These are phyloP conservation scores for Adelphocoris suturalis DNA, from an alignment of 2,888 invertebrate genomes.

Conservation along the genomic window DNA sequence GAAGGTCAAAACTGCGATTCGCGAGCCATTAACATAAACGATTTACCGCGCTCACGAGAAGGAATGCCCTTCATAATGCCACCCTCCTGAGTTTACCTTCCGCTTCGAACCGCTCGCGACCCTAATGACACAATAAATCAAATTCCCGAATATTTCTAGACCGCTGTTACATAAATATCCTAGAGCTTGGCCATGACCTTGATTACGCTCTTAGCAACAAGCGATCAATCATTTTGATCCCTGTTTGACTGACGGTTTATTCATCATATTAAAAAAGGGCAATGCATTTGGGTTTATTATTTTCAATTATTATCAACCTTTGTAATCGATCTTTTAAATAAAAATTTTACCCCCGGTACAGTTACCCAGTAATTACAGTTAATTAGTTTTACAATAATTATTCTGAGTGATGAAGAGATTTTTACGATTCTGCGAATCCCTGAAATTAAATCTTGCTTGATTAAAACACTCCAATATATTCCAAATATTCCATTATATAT, in stretches of 20 bases:
- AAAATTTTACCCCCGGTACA: too few species aligned
- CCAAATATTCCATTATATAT: too few species aligned
- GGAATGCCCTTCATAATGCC: not conserved
- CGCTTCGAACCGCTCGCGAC: not conserved
- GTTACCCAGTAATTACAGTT: too few species aligned
- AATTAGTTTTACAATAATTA: too few species aligned
- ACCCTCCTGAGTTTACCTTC: not conserved
- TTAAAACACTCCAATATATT: too few species aligned
- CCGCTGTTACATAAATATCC: not conserved
- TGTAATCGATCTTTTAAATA: too few species aligned
- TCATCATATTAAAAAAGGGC: not conserved
- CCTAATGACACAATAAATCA: conserved; percentile 5
- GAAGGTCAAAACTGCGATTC: conserved; percentile 12
- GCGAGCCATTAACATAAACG: conserved; percentile 11
- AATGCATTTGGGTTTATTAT: too few species aligned
- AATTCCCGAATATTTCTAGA: conserved; percentile 12
- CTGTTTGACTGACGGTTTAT: not conserved
- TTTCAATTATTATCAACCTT: too few species aligned
- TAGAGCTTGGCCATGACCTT: not conserved
- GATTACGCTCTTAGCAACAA: not conserved
- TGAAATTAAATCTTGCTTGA: too few species aligned
- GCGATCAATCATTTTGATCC: not conserved
- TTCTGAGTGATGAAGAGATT: too few species aligned
- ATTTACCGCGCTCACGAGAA: conserved; percentile 12
- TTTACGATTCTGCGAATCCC: too few species aligned